Evolutionary conservation across 2,797 vertebrate species (phyloP), one percentile per base, ranked within the genome.

Genomic region (Numenius phaeopus): DNA sequence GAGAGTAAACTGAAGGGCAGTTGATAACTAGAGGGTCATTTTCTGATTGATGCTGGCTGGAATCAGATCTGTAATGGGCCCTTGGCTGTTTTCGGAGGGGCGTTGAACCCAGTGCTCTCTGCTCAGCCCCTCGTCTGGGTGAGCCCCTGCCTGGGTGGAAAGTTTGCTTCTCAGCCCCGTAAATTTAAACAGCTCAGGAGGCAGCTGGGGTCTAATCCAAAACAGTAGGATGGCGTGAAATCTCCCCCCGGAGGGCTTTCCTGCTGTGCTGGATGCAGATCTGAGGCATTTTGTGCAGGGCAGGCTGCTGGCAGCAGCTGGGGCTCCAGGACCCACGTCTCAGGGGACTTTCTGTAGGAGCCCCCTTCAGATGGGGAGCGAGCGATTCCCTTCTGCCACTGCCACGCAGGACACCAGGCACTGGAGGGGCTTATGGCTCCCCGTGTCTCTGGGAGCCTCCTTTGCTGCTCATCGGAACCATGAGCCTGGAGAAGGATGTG

Each of bases 121-220:
- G 82, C 67, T 83, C 78, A 64, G 49, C n/a, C 40, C 57, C 67
- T 65, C 4, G 0, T 34, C n/a, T 24, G 17, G 14, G 67, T 2
- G 4, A 80, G 39, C 23, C 46, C 26, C 65, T 52, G 59, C 55
- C 39, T 23, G 55, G 39, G 30, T 86, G 77, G 78, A 76, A 79
- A 79, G 32, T 49, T 92, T 50, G n/a, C 27, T 92, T 64, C 71
- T 86, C 72, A 39, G 40, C 49, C 40, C 77, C 2, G 14, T 75
- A 37, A 42, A 44, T 70, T 78, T n/a, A 69, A 92, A 49, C 55
- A 55, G 50, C 67, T 87, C 40, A 59, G 67, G 67, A 92, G 71
- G 78, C 57, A 62, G 72, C 73, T 87, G 86, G 57, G 46, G 50
- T 79, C 82, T 90, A 75, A 94, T 87, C 93, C 86, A 90, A 70